Base-by-base conservation (phyloP, 2,888 invertebrate species). In the Megalurothrips usitatus region DNA sequence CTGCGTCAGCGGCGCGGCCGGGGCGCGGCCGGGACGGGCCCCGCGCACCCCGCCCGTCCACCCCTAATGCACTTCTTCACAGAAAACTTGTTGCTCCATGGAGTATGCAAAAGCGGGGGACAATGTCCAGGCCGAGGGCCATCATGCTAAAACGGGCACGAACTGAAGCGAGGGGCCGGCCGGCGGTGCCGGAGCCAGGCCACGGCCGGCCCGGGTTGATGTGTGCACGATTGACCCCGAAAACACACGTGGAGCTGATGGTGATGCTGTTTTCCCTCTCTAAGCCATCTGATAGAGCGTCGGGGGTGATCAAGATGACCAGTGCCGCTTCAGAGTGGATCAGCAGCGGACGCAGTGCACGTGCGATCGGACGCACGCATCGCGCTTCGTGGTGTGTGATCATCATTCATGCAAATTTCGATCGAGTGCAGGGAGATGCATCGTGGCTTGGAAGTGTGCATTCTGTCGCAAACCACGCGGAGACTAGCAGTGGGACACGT, bases 11-110 rank as follows among this genome's bases (percentile, higher is more conserved):
- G 6, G 34, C 34, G 34, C 34, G 34, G 34, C 34, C 34, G 34
- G 2, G 6, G 34, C 34, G 34, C 34, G 34, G 34, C 34, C 34
- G 34, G 2, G 34, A 2, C 34, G 6, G 34, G 34, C 34, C 34
- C 2, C 11, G 12, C 58, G 10, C 58, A n/a, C 14, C 52, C 52
- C 58, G 11, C 58, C 58, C 6, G 58, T 10, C 58, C 58, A 58
- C 58, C 58, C 68, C 68, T 75, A 75, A 75, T 75, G 68, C 68
- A 75, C 68, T 75, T 75, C 68, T 75, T 75, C 68, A 75, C 68
- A 75, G 68, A 75, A 75, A 75, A 75, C 68, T 75, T 75, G 68
- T 75, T 75, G 68, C 68, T 75, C 68, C 68, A 75, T 75, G 68
- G 68, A 26, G 68, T 23, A 75, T 75, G 68, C 68, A 75, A 75